These are phyloP conservation scores for Oceanites oceanicus DNA, from an alignment of 2,113 vertebrate species.

Conservation along the genomic window DNA sequence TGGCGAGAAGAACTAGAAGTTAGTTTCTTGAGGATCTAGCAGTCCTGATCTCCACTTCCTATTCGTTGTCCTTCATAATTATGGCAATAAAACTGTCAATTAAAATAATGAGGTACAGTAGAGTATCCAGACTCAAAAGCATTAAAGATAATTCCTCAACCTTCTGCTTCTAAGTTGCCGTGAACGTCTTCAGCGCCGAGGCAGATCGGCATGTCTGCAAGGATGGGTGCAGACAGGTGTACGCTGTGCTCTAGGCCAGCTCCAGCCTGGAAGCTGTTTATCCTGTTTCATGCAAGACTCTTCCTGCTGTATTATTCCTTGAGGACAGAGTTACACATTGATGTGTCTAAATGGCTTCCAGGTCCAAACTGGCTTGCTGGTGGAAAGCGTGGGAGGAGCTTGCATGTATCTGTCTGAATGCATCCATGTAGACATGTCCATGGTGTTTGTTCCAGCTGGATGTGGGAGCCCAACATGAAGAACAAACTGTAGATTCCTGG, in stretches of 20 bases:
- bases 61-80: neutral
- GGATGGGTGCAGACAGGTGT: neutral
- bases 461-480: neutral
- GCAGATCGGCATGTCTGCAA: neutral
- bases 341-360: neutral
- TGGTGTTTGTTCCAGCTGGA: neutral
- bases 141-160: neutral
- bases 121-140: neutral
- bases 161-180: neutral
- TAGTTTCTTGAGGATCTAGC: neutral
- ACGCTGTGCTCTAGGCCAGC: neutral
- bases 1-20: neutral
- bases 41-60: neutral
- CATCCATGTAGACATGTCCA: neutral
- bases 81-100: neutral
- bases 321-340: neutral
- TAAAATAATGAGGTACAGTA: neutral
- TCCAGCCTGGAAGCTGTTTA: neutral
- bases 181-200: neutral
- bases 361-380: neutral
- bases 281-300: neutral
- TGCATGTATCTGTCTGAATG: neutral
- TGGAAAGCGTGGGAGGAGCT: neutral
- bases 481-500: neutral
- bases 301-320: neutral